A percentile compares a stretch with the other conserved stretches of the same genome.
phyloP scores from a whole-genome alignment of 2,888 invertebrate species.

The Anthrax anthrax region DNA sequence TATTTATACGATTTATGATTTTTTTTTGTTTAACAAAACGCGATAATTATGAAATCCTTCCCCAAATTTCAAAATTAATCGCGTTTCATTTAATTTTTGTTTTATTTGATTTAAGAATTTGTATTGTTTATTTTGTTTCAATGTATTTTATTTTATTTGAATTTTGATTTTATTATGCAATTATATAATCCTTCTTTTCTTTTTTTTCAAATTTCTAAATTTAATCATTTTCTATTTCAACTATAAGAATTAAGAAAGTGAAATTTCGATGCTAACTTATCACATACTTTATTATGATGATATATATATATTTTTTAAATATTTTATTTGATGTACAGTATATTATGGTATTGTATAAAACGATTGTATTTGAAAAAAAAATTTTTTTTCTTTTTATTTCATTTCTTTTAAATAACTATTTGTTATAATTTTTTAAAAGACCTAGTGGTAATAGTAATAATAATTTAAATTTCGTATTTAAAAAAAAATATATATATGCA shows the following conservation, averaged over 20 bases:
- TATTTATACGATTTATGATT: not conserved
- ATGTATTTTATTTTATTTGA: not conserved
- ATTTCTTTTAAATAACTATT: no score
- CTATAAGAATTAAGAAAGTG: not conserved
- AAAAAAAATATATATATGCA: no score
- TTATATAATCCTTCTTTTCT: not conserved
- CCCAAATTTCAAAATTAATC: constrained; percentile 30
- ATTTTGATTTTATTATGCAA: not conserved
- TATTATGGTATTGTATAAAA: no score
- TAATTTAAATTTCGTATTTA: not conserved
- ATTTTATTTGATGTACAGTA: no score
- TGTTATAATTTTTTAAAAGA: no score
- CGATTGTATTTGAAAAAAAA: no score
- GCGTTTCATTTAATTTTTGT: not conserved
- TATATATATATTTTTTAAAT: no score
- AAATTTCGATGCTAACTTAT: not conserved
- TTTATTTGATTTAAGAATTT: not conserved
- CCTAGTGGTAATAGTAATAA: no score
- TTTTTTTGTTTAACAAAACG: constrained; percentile 9
- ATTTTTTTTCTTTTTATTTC: no score
- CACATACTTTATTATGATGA: not conserved
- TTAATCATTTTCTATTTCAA: not conserved
- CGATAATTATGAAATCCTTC: constrained; percentile 33
- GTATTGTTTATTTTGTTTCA: no score
- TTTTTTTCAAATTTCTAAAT: not conserved